Percentiles rank a stretch among this genome's conserved stretches.
phyloP scores from a whole-genome alignment of 2,113 vertebrate species.

The Bagarius yarrelli region DNA sequence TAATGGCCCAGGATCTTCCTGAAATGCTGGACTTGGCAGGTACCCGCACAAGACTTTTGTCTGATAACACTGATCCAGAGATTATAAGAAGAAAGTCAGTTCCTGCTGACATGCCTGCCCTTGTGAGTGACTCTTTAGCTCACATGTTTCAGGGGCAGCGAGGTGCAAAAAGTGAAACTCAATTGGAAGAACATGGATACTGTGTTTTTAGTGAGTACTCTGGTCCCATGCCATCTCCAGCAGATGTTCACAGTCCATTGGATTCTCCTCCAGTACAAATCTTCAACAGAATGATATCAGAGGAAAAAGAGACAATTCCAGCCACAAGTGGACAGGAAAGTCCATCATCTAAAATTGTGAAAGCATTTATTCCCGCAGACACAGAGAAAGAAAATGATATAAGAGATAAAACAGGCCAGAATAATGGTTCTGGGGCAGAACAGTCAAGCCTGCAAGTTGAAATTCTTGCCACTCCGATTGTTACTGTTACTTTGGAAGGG shows the following conservation, averaged over 20 bases:
- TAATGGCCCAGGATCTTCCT: slow-evolving; percentile 91
- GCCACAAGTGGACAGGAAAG: slow-evolving; percentile 14
- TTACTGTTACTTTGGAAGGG: slow-evolving; percentile 73
- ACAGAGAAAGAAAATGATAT: slow-evolving; percentile 49
- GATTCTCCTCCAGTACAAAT: slow-evolving; percentile 58
- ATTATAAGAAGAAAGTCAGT: slow-evolving; percentile 76
- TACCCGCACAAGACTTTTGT: slow-evolving; percentile 83
- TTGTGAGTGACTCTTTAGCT: slow-evolving; percentile 73
- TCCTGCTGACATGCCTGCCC: slow-evolving; percentile 70
- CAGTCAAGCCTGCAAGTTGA: slow-evolving; percentile 53
- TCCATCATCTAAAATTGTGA: slow-evolving; percentile 8
- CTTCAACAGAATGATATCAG: slow-evolving; percentile 69
- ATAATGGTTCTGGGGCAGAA: slow-evolving; percentile 46
- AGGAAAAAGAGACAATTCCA: slow-evolving; percentile 67
- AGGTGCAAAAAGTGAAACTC: slow-evolving; percentile 84
- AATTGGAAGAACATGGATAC: slow-evolving; percentile 93
- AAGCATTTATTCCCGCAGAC: slow-evolving; percentile 49
- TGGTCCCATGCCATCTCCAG: slow-evolving; percentile 92
- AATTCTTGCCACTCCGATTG: slow-evolving; percentile 67
- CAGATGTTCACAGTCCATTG: slow-evolving; percentile 76
- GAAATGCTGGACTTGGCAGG: slow-evolving; percentile 96
- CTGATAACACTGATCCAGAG: slow-evolving; percentile 83
- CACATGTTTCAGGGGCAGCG: slow-evolving; percentile 74
- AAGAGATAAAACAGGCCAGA: slow-evolving; percentile 37
- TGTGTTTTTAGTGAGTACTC: slow-evolving; percentile 99